Evolutionary conservation across 2,797 vertebrate species (phyloP).

Genomic region (Brachyalestes nurse): DNA sequence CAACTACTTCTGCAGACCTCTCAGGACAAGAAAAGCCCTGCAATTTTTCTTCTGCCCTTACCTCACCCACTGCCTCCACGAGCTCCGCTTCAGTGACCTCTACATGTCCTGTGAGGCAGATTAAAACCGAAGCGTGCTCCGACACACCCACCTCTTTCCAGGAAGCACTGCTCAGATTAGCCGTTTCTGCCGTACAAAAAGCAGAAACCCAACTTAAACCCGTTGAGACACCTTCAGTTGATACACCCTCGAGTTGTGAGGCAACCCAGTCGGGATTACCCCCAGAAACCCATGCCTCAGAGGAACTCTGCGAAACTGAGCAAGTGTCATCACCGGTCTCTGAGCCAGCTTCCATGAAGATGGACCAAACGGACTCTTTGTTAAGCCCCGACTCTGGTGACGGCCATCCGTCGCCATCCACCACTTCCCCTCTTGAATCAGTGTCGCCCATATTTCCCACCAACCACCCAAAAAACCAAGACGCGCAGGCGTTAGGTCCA

Average conservation of each 20-base stretch:
- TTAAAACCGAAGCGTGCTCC: constrained; percentile 61
- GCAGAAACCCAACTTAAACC: constrained; percentile 70
- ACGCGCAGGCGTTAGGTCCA: constrained; percentile 62
- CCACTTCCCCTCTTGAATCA: constrained; percentile 67
- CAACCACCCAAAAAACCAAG: constrained; percentile 60
- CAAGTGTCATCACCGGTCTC: constrained; percentile 57
- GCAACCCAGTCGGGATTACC: constrained; percentile 55
- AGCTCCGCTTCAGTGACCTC: constrained; percentile 51
- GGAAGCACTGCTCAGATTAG: constrained; percentile 69
- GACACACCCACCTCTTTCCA: constrained; percentile 64
- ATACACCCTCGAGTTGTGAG: constrained; percentile 46
- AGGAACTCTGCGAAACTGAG: constrained; percentile 46
- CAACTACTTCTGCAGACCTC: constrained; percentile 65
- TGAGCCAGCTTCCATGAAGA: constrained; percentile 60
- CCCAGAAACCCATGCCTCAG: constrained; percentile 53
- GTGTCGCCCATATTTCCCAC: constrained; percentile 57
- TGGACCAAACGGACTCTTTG: constrained; percentile 64
- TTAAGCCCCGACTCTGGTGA: constrained; percentile 70
- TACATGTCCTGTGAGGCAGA: constrained; percentile 46
- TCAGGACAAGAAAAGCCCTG: constrained; percentile 61
- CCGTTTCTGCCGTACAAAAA: constrained; percentile 72
- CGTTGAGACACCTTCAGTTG: constrained; percentile 67
- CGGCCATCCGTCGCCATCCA: constrained; percentile 72
- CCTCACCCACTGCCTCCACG: constrained; percentile 51
- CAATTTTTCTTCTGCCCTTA: constrained; percentile 53